phyloP scores from a whole-genome alignment of 2,113 vertebrate species.

The Apteryx mantelli region DNA sequence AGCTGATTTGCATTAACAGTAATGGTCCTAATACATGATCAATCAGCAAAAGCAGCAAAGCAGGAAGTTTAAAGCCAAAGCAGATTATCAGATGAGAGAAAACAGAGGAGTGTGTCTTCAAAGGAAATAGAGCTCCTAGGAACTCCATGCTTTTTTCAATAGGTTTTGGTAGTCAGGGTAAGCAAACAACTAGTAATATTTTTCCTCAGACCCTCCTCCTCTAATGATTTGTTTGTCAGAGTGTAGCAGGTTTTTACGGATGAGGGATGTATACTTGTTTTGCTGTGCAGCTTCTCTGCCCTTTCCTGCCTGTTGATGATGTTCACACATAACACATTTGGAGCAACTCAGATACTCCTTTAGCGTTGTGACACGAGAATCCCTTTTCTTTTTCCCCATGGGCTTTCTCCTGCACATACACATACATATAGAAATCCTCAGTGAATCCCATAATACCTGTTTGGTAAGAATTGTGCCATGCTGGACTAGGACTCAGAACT shows the following conservation, averaged over 20 bases:
- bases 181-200: neutral
- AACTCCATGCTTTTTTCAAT: neutral
- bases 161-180: neutral
- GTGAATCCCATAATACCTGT: neutral
- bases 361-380: neutral
- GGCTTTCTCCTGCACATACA: neutral
- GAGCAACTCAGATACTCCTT: neutral
- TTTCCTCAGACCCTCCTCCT: neutral
- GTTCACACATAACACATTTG: neutral
- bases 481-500: too few species aligned
- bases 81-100: neutral
- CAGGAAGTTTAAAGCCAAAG: neutral
- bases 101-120: neutral
- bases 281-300: neutral
- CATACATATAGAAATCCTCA: neutral
- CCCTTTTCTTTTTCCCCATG: neutral
- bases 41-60: neutral
- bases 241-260: neutral
- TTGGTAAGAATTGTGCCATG: neutral
- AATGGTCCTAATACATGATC: neutral
- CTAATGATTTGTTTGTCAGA: neutral
- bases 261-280: neutral
- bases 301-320: neutral
- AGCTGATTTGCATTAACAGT: neutral
- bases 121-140: neutral